These are phyloP conservation scores for Oopsacas minuta DNA, from an alignment of 37 sponge, comb jelly and placozoan species.

Conservation along the genomic window DNA sequence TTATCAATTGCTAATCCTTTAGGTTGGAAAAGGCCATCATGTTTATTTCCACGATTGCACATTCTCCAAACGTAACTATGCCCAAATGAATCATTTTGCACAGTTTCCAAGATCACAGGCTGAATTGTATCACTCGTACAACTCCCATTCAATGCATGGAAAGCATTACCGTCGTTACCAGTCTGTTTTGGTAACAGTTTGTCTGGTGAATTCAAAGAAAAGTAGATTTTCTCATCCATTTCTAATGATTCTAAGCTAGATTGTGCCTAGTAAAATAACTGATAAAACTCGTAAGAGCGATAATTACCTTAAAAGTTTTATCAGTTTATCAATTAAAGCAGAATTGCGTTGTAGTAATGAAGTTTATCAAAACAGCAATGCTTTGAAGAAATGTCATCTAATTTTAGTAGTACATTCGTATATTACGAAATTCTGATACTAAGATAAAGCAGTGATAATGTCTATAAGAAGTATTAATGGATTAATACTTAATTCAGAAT, in stretches of 20 bases:
- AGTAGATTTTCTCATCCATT: not conserved
- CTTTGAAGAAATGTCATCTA: no score
- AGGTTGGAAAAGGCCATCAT: not conserved
- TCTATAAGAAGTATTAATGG: no score
- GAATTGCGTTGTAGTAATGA: no score
- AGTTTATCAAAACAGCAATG: no score
- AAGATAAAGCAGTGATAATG: no score
- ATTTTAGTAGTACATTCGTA: not conserved
- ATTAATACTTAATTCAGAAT: no score
- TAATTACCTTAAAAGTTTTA: not conserved
- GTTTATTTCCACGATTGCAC: not conserved
- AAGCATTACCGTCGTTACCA: not conserved
- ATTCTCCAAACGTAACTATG: not conserved
- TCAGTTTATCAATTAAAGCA: no score
- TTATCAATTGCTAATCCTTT: constrained; percentile 4
- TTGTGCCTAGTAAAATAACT: not conserved
- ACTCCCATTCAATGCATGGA: not conserved
- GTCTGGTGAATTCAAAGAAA: not conserved
- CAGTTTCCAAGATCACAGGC: not conserved
- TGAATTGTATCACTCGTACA: not conserved
- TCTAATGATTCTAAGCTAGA: not conserved
- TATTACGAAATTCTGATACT: not conserved
- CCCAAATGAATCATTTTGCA: not conserved
- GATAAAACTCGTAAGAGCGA: not conserved
- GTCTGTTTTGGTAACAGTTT: not conserved